Conservation (phyloP, 2,888 invertebrate species). For the Acanthosepion lycidas region DNA sequence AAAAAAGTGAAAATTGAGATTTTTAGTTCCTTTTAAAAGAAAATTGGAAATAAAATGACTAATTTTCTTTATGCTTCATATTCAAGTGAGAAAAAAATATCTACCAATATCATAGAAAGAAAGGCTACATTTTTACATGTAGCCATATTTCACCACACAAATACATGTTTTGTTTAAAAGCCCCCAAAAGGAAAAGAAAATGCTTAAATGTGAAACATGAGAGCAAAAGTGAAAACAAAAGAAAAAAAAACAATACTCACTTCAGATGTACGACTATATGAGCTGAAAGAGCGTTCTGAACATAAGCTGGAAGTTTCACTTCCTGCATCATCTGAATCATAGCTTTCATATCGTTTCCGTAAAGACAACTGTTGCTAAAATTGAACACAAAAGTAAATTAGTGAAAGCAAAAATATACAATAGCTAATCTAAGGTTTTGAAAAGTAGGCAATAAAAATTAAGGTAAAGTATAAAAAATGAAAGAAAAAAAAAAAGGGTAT, state of each 20-base stretch:
- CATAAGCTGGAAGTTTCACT: conserved; percentile 96
- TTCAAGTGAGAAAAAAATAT: not conserved
- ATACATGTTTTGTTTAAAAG: too few species aligned
- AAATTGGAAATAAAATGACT: too few species aligned
- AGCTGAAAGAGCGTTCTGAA: conserved; percentile 81
- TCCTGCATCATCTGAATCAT: conserved; percentile 74
- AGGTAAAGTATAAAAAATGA: not conserved
- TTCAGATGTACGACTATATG: conserved; percentile 71
- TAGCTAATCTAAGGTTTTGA: not conserved
- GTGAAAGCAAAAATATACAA: not conserved
- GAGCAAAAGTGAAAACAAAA: not conserved
- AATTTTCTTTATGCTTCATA: too few species aligned
- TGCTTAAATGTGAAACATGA: not conserved
- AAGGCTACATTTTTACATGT: not conserved
- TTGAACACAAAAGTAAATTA: conserved; percentile 35
- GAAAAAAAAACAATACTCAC: conserved; percentile 56
- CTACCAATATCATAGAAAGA: not conserved
- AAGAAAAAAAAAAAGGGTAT: not conserved
- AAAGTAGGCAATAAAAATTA: not conserved
- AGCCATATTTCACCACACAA: too few species aligned
- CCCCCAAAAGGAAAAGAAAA: too few species aligned
- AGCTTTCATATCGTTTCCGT: conserved; percentile 62
- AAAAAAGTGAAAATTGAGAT: not conserved
- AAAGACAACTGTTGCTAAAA: conserved; percentile 54
- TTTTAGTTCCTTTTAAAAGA: not conserved